Evolutionary conservation across 2,113 vertebrate species (phyloP).

Genomic region (Coturnix japonica): DNA sequence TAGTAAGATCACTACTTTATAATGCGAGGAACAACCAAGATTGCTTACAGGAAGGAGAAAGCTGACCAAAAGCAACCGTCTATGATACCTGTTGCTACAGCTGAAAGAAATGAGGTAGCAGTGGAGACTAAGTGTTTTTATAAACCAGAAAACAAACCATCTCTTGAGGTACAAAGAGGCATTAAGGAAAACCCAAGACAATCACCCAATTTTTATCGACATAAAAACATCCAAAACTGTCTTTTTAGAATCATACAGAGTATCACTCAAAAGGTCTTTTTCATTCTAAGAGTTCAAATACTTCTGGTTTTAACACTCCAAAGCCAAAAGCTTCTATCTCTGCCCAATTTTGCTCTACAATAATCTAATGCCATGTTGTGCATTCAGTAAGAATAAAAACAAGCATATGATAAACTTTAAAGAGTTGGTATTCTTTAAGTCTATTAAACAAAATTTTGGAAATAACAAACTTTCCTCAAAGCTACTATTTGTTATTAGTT

Average conservation of each 20-base stretch:
- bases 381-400: neutral
- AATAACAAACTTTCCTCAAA: neutral
- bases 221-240: neutral
- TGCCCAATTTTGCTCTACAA: neutral
- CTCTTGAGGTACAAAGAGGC: neutral
- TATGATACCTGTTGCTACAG: neutral
- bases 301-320: neutral
- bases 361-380: neutral
- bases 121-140: neutral
- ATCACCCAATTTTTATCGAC: neutral
- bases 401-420: neutral
- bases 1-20: neutral
- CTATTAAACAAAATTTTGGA: neutral
- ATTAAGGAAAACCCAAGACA: neutral
- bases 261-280: neutral
- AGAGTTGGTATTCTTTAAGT: neutral
- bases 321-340: neutral
- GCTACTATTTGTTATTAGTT: neutral
- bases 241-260: neutral
- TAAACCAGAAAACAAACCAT: neutral
- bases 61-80: neutral
- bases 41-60: neutral
- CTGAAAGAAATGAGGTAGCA: neutral
- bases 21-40: neutral
- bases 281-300: neutral